Conservation (phyloP, 2,888 invertebrate genomes). For the Tachina fera region DNA sequence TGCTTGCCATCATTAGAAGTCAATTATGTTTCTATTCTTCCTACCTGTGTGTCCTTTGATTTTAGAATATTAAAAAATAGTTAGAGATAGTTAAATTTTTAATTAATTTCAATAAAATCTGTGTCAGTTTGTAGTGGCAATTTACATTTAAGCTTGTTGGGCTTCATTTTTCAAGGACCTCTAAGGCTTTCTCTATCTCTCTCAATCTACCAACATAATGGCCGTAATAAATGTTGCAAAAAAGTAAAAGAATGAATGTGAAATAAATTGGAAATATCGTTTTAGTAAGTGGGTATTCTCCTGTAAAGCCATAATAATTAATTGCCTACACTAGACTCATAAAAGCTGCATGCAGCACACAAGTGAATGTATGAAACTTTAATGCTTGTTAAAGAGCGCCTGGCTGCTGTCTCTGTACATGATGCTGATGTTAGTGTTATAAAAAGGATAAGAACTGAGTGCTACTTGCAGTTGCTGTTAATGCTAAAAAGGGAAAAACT, state of each 20-base stretch:
- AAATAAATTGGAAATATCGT: slow-evolving; percentile 19
- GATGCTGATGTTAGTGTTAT: background rate
- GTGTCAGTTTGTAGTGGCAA: slow-evolving; percentile 32
- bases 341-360: slow-evolving; percentile 28
- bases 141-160: slow-evolving; percentile 28
- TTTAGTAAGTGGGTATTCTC: background rate
- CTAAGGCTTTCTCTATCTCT: background rate
- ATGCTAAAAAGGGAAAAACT: background rate
- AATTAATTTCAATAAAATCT: slow-evolving; percentile 51
- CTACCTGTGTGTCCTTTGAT: background rate
- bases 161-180: slow-evolving; percentile 15
- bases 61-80: background rate
- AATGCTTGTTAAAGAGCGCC: slow-evolving; percentile 29
- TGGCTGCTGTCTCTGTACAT: background rate
- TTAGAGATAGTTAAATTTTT: slow-evolving; percentile 16
- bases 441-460: background rate
- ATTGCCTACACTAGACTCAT: slow-evolving; percentile 51
- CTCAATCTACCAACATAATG: background rate
- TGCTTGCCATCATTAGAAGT: background rate
- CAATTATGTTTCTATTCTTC: slow-evolving; percentile 4
- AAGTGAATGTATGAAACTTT: slow-evolving; percentile 54
- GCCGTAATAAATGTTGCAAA: background rate
- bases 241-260: background rate
- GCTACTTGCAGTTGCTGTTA: background rate
- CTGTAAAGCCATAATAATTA: slow-evolving; percentile 64